A percentile compares a stretch with the other conserved stretches of the same genome.
These are phyloP conservation scores for Anaspis maculata DNA, from an alignment of 2,888 invertebrate genomes.

Conservation along the genomic window DNA sequence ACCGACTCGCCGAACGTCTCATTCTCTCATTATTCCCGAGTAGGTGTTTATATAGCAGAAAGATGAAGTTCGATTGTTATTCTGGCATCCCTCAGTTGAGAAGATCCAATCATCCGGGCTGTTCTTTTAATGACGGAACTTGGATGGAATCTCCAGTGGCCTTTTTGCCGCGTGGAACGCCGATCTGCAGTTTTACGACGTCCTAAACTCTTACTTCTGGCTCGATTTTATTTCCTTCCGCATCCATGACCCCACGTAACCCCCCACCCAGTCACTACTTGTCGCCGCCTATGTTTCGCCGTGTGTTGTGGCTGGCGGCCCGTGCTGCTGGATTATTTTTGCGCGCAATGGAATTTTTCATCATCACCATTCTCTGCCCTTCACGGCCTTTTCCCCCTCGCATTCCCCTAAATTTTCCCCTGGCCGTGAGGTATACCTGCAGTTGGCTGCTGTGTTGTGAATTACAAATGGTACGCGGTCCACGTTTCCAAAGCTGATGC, in stretches of 20 bases:
- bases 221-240: conserved; percentile 30
- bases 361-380: no score
- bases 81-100: conserved; percentile 25
- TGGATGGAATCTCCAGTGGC: conserved; percentile 33
- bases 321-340: conserved; percentile 24
- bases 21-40: no score
- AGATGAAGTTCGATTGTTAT: conserved; percentile 32
- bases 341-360: conserved; percentile 22
- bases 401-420: no score
- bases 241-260: conserved; percentile 32
- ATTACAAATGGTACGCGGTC: no score
- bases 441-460: no score
- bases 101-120: conserved; percentile 34
- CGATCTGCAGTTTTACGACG: conserved; percentile 33
- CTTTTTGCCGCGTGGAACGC: conserved; percentile 26
- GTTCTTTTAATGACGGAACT: conserved; percentile 33
- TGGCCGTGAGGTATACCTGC: no score
- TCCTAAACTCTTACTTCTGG: conserved; percentile 28
- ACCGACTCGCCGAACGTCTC: no score
- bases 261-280: neutral
- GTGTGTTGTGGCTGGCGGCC: neutral
- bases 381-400: no score
- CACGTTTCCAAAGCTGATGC: no score
- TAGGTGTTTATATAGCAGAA: conserved; percentile 27
- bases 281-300: conserved; percentile 14